Conservation (phyloP, 2,888 invertebrate species). For the Fragum fragum region DNA sequence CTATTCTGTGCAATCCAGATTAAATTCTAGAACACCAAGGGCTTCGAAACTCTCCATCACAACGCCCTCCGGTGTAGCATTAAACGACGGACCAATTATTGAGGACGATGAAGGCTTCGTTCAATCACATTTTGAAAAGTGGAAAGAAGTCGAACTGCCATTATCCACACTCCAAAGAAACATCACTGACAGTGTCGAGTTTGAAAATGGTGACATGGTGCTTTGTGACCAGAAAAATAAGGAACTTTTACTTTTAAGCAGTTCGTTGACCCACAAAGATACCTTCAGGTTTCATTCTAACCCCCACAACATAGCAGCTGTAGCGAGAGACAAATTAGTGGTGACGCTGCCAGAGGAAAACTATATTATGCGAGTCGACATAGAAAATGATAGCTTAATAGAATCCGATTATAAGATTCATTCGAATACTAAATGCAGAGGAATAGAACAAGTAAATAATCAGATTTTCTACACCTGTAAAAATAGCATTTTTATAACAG, state of each 20-base stretch:
- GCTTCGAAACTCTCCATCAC: conserved; percentile 8
- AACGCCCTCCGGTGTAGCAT: conserved; percentile 18
- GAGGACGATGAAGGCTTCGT: conserved; percentile 12
- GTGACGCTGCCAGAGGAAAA: conserved; percentile 42
- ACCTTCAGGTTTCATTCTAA: conserved; percentile 22
- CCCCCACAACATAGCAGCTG: conserved; percentile 43
- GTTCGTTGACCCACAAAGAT: not conserved
- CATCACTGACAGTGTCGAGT: conserved; percentile 31
- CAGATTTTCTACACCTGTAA: conserved; percentile 12
- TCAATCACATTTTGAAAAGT: conserved; percentile 12
- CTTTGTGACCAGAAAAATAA: conserved; percentile 47
- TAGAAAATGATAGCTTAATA: not conserved
- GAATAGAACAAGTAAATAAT: conserved; percentile 16
- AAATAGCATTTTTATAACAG: conserved; percentile 7
- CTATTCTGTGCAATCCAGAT: not conserved
- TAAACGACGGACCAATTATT: not conserved
- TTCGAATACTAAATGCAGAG: conserved; percentile 14
- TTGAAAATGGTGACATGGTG: conserved; percentile 27
- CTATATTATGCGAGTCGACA: conserved; percentile 14
- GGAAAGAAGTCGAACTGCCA: conserved; percentile 23
- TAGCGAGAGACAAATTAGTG: conserved; percentile 23
- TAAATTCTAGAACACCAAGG: conserved; percentile 14
- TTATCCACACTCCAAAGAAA: conserved; percentile 19
- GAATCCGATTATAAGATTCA: not conserved
- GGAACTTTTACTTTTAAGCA: conserved; percentile 29